Base-by-base conservation (phyloP, 1,140 invertebrate genomes). In the Drosophila pandora region DNA sequence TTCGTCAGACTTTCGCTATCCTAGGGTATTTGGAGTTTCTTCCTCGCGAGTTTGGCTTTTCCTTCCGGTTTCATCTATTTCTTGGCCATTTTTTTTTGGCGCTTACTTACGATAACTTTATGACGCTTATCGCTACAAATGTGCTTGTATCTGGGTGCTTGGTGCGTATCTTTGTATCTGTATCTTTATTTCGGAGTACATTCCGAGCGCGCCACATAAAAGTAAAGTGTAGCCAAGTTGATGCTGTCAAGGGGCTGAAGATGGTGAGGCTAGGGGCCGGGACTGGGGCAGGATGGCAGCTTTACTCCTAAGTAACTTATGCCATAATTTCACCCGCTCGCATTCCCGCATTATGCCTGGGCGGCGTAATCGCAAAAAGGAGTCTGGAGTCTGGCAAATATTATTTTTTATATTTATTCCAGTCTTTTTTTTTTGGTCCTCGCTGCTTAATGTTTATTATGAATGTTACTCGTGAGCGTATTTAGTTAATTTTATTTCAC, bases 401-500 rank as follows among this genome's bases (percentile, higher is more conserved):
- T 90, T 90, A 90, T 90, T 90, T 90, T 90, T 89, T 87, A 89
- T 90, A 89, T 89, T 87, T 87, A 87, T 90, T 83, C 63, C 67
- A 76, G 76, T 78, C 85, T 79, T 88, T 74, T 83, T 72, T 76
- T 61, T 67, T 13, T 43, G 39, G 41, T 43, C 13, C 41, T 79
- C 50, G 77, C 75, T 81, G 78, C 80, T 90, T 87, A 90, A 90
- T 84, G 90, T 90, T 90, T 90, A 90, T 90, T 90, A 90, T 90
- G 82, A 90, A 90, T 90, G 89, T 90, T 90, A 83, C 89, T 90
- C 90, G 84, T 90, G 90, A 90, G 89, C 84, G 79, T 90, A 87
- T 90, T 90, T 90, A 90, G 90, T 90, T 90, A 90, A 90, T 90
- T 90, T 90, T 90, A 90, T 90, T 90, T 90, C 79, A 90, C 89